These are phyloP conservation scores for Panorpa germanica DNA, from an alignment of 2,888 invertebrate genomes.

Conservation along the genomic window DNA sequence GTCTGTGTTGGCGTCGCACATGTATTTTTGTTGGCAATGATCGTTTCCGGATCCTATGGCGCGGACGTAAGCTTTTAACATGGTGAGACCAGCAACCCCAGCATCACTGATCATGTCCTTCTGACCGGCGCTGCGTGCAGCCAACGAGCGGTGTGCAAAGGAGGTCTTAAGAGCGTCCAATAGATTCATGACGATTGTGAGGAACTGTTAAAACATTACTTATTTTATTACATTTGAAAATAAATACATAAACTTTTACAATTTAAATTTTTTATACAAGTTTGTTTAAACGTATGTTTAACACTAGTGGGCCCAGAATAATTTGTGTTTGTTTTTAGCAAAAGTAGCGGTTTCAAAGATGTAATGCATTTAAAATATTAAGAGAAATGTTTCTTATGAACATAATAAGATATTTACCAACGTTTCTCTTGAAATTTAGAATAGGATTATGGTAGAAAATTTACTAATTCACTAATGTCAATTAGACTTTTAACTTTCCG, in stretches of 20 bases:
- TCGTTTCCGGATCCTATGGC: conserved; percentile 61
- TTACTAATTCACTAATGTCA: too few species aligned
- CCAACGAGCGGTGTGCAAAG: conserved; percentile 75
- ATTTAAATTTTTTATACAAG: background rate
- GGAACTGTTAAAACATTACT: conserved; percentile 41
- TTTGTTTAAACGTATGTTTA: background rate
- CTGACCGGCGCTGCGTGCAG: conserved; percentile 67
- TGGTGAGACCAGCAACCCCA: conserved; percentile 68
- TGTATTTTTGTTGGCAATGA: conserved; percentile 68
- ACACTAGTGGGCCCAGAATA: background rate
- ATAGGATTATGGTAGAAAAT: too few species aligned
- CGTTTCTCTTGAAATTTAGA: too few species aligned
- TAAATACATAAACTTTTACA: conserved; percentile 15
- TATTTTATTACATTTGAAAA: conserved; percentile 21
- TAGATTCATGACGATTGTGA: conserved; percentile 79
- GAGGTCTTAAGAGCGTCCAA: conserved; percentile 83
- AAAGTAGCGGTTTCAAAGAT: too few species aligned
- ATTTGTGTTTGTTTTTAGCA: too few species aligned
- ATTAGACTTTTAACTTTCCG: too few species aligned
- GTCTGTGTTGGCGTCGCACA: conserved; percentile 80
- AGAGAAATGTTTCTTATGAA: too few species aligned
- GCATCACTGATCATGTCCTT: conserved; percentile 84
- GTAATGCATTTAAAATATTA: too few species aligned
- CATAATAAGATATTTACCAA: too few species aligned
- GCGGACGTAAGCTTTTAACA: conserved; percentile 77